A percentile compares a stretch with the other conserved stretches of the same genome.
These are phyloP conservation scores for Microtus montanus DNA, from an alignment of 2,113 vertebrate genomes.

Conservation along the genomic window DNA sequence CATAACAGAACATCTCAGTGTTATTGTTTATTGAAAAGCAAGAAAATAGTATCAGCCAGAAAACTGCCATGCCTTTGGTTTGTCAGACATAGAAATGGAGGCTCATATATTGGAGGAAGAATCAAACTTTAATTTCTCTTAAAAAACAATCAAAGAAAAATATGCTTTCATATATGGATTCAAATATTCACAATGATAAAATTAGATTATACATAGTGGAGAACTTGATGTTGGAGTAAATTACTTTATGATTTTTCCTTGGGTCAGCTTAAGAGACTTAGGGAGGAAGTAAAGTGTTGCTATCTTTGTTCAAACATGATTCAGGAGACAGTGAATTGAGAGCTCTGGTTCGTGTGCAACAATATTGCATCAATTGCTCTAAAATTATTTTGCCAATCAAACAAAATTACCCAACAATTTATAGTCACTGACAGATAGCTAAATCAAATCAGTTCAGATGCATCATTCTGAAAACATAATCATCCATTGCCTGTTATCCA, in stretches of 20 bases:
- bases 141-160: neutral
- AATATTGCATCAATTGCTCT: constrained; percentile 60
- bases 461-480: constrained; percentile 61
- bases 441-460: constrained; percentile 73
- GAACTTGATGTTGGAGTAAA: neutral
- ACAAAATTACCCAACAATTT: constrained; percentile 71
- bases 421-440: constrained; percentile 65
- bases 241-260: neutral
- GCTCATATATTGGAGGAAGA: neutral
- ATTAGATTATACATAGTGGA: neutral
- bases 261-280: neutral
- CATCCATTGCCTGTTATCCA: constrained; percentile 39
- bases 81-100: neutral
- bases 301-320: neutral
- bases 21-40: neutral
- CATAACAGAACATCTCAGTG: neutral
- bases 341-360: constrained; percentile 36
- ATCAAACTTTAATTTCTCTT: neutral
- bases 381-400: constrained; percentile 78
- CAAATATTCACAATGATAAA: neutral
- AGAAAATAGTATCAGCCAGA: neutral
- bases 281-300: neutral
- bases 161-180: neutral
- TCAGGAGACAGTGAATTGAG: neutral
- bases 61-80: neutral